Percentiles rank a stretch among this genome's conserved stretches.
Conservation (phyloP, 2,113 vertebrate species). For the Anas platyrhynchos region DNA sequence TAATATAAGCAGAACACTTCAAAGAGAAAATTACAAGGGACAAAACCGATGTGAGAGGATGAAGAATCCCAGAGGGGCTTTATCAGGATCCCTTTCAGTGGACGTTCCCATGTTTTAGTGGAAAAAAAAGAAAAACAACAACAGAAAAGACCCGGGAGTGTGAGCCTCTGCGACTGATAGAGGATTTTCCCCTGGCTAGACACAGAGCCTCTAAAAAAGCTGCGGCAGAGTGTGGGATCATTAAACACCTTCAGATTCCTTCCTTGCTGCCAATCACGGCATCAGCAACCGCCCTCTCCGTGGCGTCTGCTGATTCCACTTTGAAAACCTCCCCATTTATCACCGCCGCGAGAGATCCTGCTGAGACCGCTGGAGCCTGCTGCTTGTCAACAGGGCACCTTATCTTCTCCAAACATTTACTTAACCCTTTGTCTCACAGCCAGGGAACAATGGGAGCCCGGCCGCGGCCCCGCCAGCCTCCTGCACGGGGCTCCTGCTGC, state of each 20-base stretch:
- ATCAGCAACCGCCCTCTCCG: constrained; percentile 56
- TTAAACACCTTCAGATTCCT: constrained; percentile 74
- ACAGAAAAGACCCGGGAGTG: constrained; percentile 46
- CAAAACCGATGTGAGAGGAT: not conserved
- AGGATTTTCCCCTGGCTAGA: constrained; percentile 73
- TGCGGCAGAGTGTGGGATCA: constrained; percentile 70
- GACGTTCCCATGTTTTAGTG: constrained; percentile 34
- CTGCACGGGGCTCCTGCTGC: not conserved
- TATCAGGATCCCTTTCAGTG: constrained; percentile 62
- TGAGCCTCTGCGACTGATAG: constrained; percentile 61
- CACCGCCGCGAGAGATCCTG: constrained; percentile 56
- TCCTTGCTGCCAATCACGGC: constrained; percentile 60
- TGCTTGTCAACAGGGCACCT: constrained; percentile 85
- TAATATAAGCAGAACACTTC: not conserved
- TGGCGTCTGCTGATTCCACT: constrained; percentile 62
- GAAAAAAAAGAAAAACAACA: constrained; percentile 4
- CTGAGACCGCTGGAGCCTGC: constrained; percentile 81
- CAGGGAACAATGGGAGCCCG: constrained; percentile 77
- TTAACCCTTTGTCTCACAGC: constrained; percentile 88
- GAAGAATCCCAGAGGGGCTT: constrained; percentile 21
- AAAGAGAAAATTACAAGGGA: constrained; percentile 60
- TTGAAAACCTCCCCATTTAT: constrained; percentile 77
- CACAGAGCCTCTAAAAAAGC: constrained; percentile 68
- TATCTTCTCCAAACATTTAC: constrained; percentile 88
- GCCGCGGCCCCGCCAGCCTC: constrained; percentile 19